phyloP scores from a whole-genome alignment of 2,797 vertebrate genomes.

The Anas acuta region DNA sequence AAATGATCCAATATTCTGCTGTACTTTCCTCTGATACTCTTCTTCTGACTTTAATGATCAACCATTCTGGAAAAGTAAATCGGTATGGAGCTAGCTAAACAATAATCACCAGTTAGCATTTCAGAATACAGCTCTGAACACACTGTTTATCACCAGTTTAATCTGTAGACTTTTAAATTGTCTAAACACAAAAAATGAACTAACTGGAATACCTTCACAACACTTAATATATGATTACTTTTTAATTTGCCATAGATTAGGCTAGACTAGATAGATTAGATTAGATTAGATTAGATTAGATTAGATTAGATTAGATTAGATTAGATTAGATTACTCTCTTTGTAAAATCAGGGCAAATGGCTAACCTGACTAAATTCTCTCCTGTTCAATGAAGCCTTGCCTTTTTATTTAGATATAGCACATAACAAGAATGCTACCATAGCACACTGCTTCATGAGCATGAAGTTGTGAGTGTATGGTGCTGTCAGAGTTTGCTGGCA shows the following conservation, averaged over 20 bases:
- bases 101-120: neutral
- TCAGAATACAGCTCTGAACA: neutral
- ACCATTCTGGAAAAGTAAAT: neutral
- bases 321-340: neutral
- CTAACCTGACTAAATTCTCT: neutral
- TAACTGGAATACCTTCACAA: neutral
- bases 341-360: neutral
- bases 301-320: neutral
- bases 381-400: neutral
- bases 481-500: neutral
- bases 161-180: neutral
- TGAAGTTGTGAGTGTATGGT: neutral
- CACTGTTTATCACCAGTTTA: neutral
- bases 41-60: neutral
- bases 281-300: neutral
- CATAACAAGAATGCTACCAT: neutral
- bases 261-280: neutral
- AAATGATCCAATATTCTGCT: rapidly evolving
- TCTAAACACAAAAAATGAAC: neutral
- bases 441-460: neutral
- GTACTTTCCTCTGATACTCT: neutral
- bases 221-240: neutral
- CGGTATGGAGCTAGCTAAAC: neutral
- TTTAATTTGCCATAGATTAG: neutral
- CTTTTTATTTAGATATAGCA: neutral